Evolutionary conservation across 2,888 invertebrate species (phyloP), one percentile per base, ranked within the genome.

Genomic region (Protodeltote pygarga): DNA sequence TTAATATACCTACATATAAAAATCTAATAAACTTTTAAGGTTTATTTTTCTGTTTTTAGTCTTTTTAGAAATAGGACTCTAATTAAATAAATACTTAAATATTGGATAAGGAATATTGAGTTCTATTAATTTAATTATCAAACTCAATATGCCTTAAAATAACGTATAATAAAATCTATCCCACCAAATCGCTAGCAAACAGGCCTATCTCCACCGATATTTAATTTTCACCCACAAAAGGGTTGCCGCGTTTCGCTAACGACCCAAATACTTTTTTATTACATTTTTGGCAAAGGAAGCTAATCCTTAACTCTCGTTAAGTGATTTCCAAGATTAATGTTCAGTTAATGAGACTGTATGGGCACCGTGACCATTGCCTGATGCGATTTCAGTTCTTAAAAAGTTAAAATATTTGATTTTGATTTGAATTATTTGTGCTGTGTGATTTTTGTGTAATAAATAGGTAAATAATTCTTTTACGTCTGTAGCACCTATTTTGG

Each of bases 301-400:
- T 83, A 83, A 83, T 79, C 81, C 68, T 51, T 51, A 55, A 53
- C 73, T 71, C 75, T 82, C 79, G 85, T 84, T 86, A 83, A 85
- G 82, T 87, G 83, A 86, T 86, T 84, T 68, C 49, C 46, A 64
- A 79, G 81, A 85, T 85, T 84, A 84, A 86, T 85, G 84, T 71
- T 28, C 48, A 48, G 71, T 75, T 83, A 82, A 85, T 85, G 84
- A 81, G 79, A 34, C 67, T 60, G 57, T 54, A 44, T 50, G 50
- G 46, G 51, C 58, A 66, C 63, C 65, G 60, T 65, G 63, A 65
- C 50, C 42, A 31, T 39, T 57, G 49, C 39, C 40, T 50, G 48
- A 58, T 59, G 51, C 49, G 54, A 68, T 60, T 58, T 41, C 23
- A 58, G 37, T 49, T 52, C 52, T 64, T 45, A 37, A 51, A 49